phyloP scores from a whole-genome alignment of 2,888 invertebrate species.

The Nasonovia ribisnigri region DNA sequence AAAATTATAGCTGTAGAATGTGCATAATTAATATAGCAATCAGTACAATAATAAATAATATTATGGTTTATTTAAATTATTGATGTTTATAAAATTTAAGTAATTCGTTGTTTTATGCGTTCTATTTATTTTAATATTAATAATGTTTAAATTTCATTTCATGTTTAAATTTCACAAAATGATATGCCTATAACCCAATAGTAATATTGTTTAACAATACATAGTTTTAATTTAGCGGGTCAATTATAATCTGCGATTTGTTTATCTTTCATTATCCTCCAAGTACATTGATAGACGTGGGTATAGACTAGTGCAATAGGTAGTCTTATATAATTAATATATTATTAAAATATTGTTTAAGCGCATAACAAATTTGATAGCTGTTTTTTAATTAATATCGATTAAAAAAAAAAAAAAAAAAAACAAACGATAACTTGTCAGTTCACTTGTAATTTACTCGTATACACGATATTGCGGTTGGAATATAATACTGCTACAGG shows the following conservation, averaged over 20 bases:
- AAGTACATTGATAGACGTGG: not conserved
- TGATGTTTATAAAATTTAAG: not conserved
- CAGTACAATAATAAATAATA: too few species aligned
- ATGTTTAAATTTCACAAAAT: too few species aligned
- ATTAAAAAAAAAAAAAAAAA: not conserved
- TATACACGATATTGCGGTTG: not conserved
- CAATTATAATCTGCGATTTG: not conserved
- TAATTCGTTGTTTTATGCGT: not conserved
- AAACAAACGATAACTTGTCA: not conserved
- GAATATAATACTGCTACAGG: not conserved
- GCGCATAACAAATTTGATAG: not conserved
- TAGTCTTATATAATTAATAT: not conserved
- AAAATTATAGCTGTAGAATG: too few species aligned
- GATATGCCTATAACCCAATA: too few species aligned
- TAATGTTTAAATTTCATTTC: not conserved
- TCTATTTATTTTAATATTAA: not conserved
- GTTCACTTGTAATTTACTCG: slow-evolving; percentile 5
- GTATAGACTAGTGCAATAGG: not conserved
- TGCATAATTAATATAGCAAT: too few species aligned
- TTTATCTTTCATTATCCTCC: not conserved
- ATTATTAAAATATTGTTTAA: not conserved
- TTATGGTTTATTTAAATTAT: too few species aligned
- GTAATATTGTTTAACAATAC: not conserved
- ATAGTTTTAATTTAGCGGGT: too few species aligned
- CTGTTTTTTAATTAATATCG: not conserved